These are phyloP conservation scores for Chloebia gouldiae DNA, from an alignment of 2,113 vertebrate genomes.

Conservation along the genomic window DNA sequence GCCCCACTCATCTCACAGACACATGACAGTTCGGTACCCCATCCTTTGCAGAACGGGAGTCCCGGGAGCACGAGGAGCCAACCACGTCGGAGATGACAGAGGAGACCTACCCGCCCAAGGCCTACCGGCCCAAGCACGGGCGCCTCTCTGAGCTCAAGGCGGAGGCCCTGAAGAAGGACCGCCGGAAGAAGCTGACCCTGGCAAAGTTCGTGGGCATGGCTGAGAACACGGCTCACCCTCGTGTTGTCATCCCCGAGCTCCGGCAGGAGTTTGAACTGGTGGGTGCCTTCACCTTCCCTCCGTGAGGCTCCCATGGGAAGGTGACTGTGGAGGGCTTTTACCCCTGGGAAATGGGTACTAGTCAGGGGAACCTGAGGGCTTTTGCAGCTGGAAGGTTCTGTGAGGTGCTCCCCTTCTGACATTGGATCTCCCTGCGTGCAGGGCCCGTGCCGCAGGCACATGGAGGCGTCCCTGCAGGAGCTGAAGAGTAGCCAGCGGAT, in stretches of 20 bases:
- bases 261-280: constrained; percentile 96
- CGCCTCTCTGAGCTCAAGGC: constrained; percentile 85
- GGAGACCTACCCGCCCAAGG: constrained; percentile 83
- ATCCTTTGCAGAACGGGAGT: constrained; percentile 82
- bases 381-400: neutral
- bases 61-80: constrained; percentile 85
- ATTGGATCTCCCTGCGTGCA: constrained; percentile 1
- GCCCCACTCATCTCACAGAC: neutral
- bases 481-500: constrained; percentile 91
- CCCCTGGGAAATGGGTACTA: fast-evolving
- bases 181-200: constrained; percentile 83
- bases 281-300: constrained; percentile 40
- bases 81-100: constrained; percentile 85
- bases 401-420: neutral
- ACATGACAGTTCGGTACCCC: neutral
- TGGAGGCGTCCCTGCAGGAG: constrained; percentile 92
- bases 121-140: constrained; percentile 70
- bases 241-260: constrained; percentile 74
- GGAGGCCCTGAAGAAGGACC: constrained; percentile 87
- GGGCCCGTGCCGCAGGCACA: constrained; percentile 95
- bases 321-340: neutral
- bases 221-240: constrained; percentile 86
- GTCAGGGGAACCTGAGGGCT: fast-evolving
- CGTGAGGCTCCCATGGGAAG: fast-evolving
- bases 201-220: constrained; percentile 80